Evolutionary conservation across 2,888 invertebrate species (phyloP).

Genomic region (Ormyrus nitidulus): DNA sequence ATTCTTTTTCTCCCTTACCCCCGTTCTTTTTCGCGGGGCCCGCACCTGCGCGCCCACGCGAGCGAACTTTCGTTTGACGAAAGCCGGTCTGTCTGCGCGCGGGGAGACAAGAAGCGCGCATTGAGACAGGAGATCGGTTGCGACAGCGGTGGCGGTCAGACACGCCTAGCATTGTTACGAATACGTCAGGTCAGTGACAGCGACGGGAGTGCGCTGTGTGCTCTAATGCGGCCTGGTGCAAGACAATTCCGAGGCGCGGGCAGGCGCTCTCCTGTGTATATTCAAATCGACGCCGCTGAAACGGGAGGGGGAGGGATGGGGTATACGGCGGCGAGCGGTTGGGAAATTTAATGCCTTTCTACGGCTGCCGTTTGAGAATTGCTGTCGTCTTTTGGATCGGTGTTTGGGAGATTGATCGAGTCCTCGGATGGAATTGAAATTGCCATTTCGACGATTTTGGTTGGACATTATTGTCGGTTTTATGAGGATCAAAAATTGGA

Average conservation of each 20-base stretch:
- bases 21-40: background rate
- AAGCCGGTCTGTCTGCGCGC: background rate
- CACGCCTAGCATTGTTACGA: conserved; percentile 74
- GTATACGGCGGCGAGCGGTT: no score
- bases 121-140: conserved; percentile 59
- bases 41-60: conserved; percentile 53
- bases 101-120: background rate
- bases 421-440: no score
- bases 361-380: no score
- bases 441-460: no score
- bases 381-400: no score
- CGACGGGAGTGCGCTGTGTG: conserved; percentile 50
- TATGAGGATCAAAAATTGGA: no score
- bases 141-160: conserved; percentile 63
- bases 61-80: conserved; percentile 12
- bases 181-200: conserved; percentile 68
- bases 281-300: conserved; percentile 53
- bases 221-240: background rate
- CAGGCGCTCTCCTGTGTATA: conserved; percentile 44
- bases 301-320: no score
- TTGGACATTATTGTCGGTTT: no score
- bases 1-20: conserved; percentile 15
- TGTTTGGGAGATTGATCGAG: no score
- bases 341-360: no score
- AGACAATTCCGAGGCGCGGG: conserved; percentile 20